These are phyloP conservation scores for Pyrocephalus nanus DNA, from an alignment of 2,797 vertebrate genomes.

Conservation along the genomic window DNA sequence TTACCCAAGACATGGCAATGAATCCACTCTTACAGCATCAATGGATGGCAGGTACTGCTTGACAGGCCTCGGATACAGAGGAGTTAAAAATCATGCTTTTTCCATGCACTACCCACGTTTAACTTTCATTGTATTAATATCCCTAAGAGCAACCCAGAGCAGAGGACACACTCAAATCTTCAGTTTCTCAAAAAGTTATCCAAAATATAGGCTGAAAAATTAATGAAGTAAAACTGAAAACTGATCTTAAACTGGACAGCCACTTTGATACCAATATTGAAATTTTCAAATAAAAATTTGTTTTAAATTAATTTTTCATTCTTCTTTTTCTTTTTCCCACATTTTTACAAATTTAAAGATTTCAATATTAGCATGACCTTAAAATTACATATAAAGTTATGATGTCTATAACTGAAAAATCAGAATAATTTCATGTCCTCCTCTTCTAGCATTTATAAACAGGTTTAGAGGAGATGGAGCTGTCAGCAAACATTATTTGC, in stretches of 20 bases:
- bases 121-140: not conserved
- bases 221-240: not conserved
- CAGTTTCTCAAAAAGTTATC: not conserved
- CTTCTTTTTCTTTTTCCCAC: not conserved
- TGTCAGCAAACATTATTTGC: not conserved
- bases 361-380: not conserved
- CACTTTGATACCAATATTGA: rapidly evolving
- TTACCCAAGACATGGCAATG: not conserved
- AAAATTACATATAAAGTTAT: not conserved
- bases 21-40: not conserved
- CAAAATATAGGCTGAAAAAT: not conserved
- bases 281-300: not conserved
- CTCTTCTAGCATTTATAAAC: not conserved
- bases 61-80: not conserved
- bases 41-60: not conserved
- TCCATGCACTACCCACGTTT: not conserved
- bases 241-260: not conserved
- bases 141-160: not conserved
- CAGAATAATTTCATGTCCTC: not conserved
- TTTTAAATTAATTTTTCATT: not conserved
- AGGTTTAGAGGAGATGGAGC: not conserved
- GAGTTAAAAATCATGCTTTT: not conserved
- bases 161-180: not conserved
- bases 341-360: not conserved
- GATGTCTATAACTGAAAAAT: not conserved